Base-by-base conservation (phyloP, 2,113 vertebrate genomes). In the Melanotaenia duboulayi region DNA sequence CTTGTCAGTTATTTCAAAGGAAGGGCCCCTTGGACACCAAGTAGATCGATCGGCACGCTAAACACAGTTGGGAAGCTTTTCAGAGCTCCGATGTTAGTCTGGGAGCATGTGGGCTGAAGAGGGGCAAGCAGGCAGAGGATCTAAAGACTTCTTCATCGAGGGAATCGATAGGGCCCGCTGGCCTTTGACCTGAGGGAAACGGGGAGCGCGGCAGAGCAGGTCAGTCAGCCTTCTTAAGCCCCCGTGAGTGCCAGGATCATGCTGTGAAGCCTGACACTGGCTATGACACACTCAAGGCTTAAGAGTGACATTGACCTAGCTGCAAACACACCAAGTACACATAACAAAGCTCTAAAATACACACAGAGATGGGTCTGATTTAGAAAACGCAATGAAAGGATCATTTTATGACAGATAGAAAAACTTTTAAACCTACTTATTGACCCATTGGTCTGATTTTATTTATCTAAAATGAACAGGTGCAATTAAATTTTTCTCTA, bases 1-100 rank as follows among this genome's bases (percentile, higher is more conserved):
- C 85, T 89, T 93, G 93, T 94, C 93, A 95, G 89, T 93, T 93
- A 92, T 93, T 92, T 86, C 84, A 88, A 85, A 84, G 82, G 59
- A 80, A 40, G 77, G 68, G 79, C 88, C 89, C 88, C 89, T 76
- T 16, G 16, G 80, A 93, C 90, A 84, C 79, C 62, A 20, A 75
- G 80, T 2, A 60, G 88, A 94, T 94, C 94, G 93, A 94, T 94
- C 74, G 77, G 73, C 65, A 71, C 48, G 52, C 79, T 23, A 20
- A 74, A 62, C 87, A 91, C 93, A 92, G 90, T 87, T 86, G 88
- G 54, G 82, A 51, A 65, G 85, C 80, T 82, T 88, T 89, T 56
- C 65, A 80, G 75, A 81, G 65, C 74, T 24, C 51, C 63, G 9
- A 59, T 73, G 86, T 85, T 65, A 54, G 81, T 85, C 66, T 12